Conservation (phyloP, 2,113 vertebrate species). For the Hymenochirus boettgeri region DNA sequence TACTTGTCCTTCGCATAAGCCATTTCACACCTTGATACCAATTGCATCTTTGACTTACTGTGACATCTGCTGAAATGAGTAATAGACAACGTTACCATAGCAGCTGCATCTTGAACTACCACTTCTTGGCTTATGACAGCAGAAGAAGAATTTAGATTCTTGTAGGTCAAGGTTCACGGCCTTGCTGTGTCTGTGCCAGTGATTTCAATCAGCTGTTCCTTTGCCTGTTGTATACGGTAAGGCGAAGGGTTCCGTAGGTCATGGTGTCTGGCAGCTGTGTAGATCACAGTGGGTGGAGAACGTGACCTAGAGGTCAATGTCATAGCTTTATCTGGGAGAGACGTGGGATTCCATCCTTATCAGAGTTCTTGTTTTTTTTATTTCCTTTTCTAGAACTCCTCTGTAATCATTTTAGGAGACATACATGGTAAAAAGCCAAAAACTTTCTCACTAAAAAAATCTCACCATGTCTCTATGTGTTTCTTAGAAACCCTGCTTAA, state of each 20-base stretch:
- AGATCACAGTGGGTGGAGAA: background rate
- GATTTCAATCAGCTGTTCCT: slow-evolving; percentile 46
- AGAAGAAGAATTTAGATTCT: slow-evolving; percentile 47
- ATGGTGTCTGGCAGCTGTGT: slow-evolving; percentile 40
- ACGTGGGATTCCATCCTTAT: slow-evolving; percentile 3
- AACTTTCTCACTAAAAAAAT: no score
- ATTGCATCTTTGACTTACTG: slow-evolving; percentile 45
- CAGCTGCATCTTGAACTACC: slow-evolving; percentile 50
- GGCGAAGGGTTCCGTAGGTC: slow-evolving; percentile 42
- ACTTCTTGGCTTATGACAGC: slow-evolving; percentile 44
- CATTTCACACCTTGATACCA: slow-evolving; percentile 47
- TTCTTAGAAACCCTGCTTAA: no score
- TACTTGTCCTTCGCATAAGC: slow-evolving; percentile 25
- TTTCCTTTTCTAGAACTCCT: no score
- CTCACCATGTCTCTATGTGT: no score
- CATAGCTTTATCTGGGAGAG: slow-evolving; percentile 43
- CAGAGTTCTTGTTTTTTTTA: no score
- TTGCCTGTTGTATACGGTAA: slow-evolving; percentile 15
- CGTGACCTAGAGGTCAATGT: slow-evolving; percentile 15
- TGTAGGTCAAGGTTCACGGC: slow-evolving; percentile 45
- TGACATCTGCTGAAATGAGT: slow-evolving; percentile 62
- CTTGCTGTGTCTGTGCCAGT: slow-evolving; percentile 37
- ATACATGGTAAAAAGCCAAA: no score
- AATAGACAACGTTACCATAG: slow-evolving; percentile 65
- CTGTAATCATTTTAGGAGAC: no score